phyloP scores from a whole-genome alignment of 2,888 invertebrate genomes.

The Amblyjoppa proteus region DNA sequence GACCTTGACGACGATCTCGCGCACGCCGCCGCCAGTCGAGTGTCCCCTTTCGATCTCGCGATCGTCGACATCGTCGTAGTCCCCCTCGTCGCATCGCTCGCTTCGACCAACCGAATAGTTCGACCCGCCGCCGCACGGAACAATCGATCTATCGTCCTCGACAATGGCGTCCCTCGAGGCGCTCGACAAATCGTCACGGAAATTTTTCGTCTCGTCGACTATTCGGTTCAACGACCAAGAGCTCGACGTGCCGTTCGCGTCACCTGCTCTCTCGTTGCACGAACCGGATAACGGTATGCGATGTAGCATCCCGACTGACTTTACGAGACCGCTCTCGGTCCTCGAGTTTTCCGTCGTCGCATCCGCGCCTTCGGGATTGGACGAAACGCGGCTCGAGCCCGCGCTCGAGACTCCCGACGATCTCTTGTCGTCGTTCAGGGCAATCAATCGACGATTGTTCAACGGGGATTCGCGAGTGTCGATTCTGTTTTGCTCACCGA shows the following conservation, averaged over 20 bases:
- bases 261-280: conserved; percentile 43
- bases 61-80: conserved; percentile 30
- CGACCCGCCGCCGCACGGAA: conserved; percentile 26
- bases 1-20: conserved; percentile 87
- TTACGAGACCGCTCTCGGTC: conserved; percentile 9
- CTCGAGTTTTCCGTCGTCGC: conserved; percentile 9
- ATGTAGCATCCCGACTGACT: conserved; percentile 29
- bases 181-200: conserved; percentile 51
- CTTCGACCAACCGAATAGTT: conserved; percentile 17
- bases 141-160: conserved; percentile 36
- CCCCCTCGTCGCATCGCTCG: conserved; percentile 9
- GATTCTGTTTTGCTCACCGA: conserved; percentile 87
- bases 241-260: conserved; percentile 35
- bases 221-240: conserved; percentile 63
- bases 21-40: conserved; percentile 23
- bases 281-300: conserved; percentile 52
- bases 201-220: conserved; percentile 51
- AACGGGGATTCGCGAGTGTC: conserved; percentile 33
- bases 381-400: conserved; percentile 34
- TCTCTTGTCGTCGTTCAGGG: conserved; percentile 11
- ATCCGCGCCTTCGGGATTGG: conserved; percentile 13
- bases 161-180: conserved; percentile 40
- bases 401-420: conserved; percentile 30
- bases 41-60: conserved; percentile 24
- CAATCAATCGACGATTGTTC: conserved; percentile 29